Conservation (phyloP, 2,113 vertebrate genomes). For the Bambusicola thoracicus region DNA sequence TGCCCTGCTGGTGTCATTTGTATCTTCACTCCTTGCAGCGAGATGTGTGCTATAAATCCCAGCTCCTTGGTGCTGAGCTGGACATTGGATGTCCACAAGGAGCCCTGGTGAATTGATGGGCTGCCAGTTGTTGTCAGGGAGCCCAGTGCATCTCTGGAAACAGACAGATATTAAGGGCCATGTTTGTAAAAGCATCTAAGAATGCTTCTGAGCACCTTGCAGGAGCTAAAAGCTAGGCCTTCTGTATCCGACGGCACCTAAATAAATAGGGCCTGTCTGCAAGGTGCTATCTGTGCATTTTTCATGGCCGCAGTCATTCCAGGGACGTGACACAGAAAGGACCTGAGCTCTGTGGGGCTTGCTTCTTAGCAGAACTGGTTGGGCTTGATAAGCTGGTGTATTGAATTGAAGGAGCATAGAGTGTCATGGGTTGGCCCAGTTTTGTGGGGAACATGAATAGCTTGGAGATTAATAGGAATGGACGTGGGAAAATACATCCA, state of each 20-base stretch:
- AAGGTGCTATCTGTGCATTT: neutral
- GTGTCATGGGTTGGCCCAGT: neutral
- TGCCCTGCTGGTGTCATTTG: neutral
- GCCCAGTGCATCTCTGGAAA: neutral
- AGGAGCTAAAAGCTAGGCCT: neutral
- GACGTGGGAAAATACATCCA: neutral
- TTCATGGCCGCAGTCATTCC: neutral
- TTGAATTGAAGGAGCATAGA: neutral
- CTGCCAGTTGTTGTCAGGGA: neutral
- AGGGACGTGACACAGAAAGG: neutral
- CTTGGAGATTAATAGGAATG: neutral
- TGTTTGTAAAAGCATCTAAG: neutral
- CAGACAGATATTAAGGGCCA: neutral
- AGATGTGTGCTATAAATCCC: neutral
- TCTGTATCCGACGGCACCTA: neutral
- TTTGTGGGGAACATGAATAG: neutral
- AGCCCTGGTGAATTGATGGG: neutral
- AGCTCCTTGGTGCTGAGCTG: neutral
- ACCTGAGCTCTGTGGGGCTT: neutral
- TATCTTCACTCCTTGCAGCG: neutral
- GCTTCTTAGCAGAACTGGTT: accelerated
- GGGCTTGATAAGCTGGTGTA: neutral
- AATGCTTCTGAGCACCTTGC: neutral
- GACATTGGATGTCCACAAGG: neutral
- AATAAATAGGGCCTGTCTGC: neutral